Base-by-base conservation (phyloP, 2,888 invertebrate species). In the Eilema caniola region DNA sequence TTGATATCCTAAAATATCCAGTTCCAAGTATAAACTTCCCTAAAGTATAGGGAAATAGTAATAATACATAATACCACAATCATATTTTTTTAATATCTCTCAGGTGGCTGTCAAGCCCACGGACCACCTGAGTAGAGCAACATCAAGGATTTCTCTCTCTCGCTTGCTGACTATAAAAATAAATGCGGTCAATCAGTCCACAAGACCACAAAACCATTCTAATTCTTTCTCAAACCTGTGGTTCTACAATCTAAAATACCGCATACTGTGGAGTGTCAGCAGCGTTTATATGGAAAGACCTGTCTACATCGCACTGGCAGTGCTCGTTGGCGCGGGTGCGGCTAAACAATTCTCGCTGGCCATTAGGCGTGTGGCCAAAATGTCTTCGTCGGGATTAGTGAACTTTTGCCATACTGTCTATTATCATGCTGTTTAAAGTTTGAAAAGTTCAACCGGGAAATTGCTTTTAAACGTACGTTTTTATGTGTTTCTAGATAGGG, bases 361-460 rank as follows among this genome's bases (percentile, higher is more conserved):
- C 80, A 88, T 90, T 91, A 88, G 90, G 90, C 89, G 78, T 76
- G 74, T 70, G 72, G 89, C 91, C 90, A 91, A 88, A 90, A 89
- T 86, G 86, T 86, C 87, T 89, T 85, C 81, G 83, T 88, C 80
- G 75, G 81, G 78, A 80, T 82, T 81, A 83, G 79, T 69, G 72
- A 69, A 72, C 68, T 81, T 82, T 79, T 70, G 75, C 67, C 77
- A 56, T 73, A 70, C 66, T 71, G 69, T 65, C 73, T 62, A 77
- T 72, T 78, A 76, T 71, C 73, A 71, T 71, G 33, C 71, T 57
- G 76, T 75, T 70, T 76, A 76, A 76, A 80, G 73, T 83, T 75
- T 57, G 4, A 23, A 75, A 76, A 62, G 61, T 70, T 66, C 14
- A 62, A 68, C 74, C 73, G 41, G 67, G 33, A 69, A 64, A 77